phyloP scores from a whole-genome alignment of 37 sponge, comb jelly and placozoan species.

The Aplysina aerophoba region DNA sequence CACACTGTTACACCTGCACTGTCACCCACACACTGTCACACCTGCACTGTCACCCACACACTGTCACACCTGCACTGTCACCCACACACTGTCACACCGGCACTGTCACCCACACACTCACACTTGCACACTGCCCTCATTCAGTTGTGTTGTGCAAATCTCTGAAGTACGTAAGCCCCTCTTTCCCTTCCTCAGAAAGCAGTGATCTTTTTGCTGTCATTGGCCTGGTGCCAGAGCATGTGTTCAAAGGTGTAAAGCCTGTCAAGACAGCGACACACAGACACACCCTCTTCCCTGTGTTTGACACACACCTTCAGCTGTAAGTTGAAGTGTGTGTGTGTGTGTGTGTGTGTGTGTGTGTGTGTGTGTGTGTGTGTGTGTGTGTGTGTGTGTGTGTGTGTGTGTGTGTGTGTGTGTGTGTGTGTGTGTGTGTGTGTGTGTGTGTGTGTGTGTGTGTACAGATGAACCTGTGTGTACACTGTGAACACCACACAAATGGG shows the following conservation, averaged over 20 bases:
- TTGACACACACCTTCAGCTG: neutral
- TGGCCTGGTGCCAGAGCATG: neutral
- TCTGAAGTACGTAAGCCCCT: too few relatives aligned
- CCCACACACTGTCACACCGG: too few relatives aligned
- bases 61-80: too few relatives aligned
- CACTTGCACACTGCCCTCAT: too few relatives aligned
- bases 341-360: neutral
- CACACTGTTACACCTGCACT: too few relatives aligned
- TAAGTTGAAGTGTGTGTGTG: neutral
- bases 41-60: too few relatives aligned
- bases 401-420: neutral
- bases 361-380: neutral
- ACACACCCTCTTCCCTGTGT: neutral
- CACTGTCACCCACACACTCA: too few relatives aligned
- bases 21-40: too few relatives aligned
- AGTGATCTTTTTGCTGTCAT: conserved; percentile 9
- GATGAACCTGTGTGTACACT: neutral
- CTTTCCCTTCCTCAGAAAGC: neutral
- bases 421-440: neutral
- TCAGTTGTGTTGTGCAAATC: too few relatives aligned
- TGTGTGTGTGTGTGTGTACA: neutral
- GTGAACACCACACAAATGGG: neutral
- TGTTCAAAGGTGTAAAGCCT: neutral
- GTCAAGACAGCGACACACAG: neutral
- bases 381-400: neutral